Evolutionary conservation across 2,888 invertebrate genomes (phyloP), one percentile per base, ranked within the genome.

Genomic region (Meteorus colon): DNA sequence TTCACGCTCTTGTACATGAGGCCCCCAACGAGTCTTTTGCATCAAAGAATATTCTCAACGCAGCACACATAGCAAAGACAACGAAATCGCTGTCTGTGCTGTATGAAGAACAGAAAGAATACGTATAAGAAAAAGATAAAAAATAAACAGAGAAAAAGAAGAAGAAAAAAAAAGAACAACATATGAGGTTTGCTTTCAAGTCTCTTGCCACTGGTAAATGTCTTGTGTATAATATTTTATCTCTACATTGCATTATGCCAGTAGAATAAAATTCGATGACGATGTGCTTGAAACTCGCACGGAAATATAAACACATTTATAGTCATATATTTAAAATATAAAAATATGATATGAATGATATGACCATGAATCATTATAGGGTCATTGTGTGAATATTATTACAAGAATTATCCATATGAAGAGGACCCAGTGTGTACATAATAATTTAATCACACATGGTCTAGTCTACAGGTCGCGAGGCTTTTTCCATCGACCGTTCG

Each of bases 391-490:
- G 60, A 60, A 70, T 27, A 70, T 68, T 27, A 68, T 48, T 60
- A 37, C 59, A 59, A 48, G 62, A 12, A 72, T 34, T 65, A 34
- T 37, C 31, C 19, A 73, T 41, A 60, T 51, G 51, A 16, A 48
- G 62, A 6, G 51, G 68, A 24, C 1, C 27, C 66, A 60, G 67
- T 76, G 75, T 67, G 72, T 76, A 66, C 59, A 45, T 76, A 34
- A 62, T 45, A 68, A 71, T 76, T 72, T 72, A 72, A 66, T 76
- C 41, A 76, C 72, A 76, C 67, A 72, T 71, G 67, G 76, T 72
- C 73, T 76, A 51, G 60, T 62, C 34, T 55, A 68, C 69, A 63
- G 73, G 68, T 76, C 67, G 75, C 51, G 68, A 12, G 4, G 37
- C n/a, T 41, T 37, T 65, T 16, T 34, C 72, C 55, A 60, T 76